Conservation (phyloP, 2,888 invertebrate genomes). For the Oscheius myriophilus region DNA sequence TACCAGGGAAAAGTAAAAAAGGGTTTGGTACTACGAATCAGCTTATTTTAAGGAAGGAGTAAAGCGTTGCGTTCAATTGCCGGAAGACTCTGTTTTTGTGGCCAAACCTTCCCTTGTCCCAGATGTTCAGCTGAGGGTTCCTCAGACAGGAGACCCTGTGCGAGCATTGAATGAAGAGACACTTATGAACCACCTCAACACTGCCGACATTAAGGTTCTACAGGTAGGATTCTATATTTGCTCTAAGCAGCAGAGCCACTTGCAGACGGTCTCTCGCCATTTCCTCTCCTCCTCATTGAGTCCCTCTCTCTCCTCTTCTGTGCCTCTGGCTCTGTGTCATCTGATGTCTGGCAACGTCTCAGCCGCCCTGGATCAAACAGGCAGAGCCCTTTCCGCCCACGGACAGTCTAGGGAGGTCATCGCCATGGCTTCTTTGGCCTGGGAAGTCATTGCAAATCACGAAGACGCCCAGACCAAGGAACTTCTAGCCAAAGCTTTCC, state of each 20-base stretch:
- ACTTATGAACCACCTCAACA: conserved; percentile 34
- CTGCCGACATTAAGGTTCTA: conserved; percentile 32
- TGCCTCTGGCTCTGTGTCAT: conserved; percentile 44
- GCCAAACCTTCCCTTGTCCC: conserved; percentile 33
- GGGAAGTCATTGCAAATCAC: conserved; percentile 56
- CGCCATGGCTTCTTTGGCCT: conserved; percentile 47
- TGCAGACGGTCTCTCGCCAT: conserved; percentile 22
- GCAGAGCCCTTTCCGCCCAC: conserved; percentile 31
- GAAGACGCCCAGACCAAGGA: conserved; percentile 51
- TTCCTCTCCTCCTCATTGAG: conserved; percentile 5
- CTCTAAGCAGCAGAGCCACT: background rate
- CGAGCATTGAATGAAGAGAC: conserved; percentile 38
- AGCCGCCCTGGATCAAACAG: conserved; percentile 40
- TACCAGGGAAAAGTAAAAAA: conserved; percentile 47
- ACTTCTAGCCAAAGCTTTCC: conserved; percentile 47
- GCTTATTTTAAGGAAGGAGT: conserved; percentile 30
- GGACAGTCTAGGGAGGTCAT: conserved; percentile 27
- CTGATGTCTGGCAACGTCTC: conserved; percentile 49
- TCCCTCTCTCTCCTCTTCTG: conserved; percentile 19
- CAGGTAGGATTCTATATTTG: conserved; percentile 9
- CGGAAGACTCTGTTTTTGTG: conserved; percentile 39
- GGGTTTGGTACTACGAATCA: background rate
- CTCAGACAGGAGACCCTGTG: conserved; percentile 10
- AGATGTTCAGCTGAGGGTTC: conserved; percentile 12
- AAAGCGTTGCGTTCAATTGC: conserved; percentile 35